These are phyloP conservation scores for Hemistola chrysoprasaria DNA, from an alignment of 2,888 invertebrate genomes.

Conservation along the genomic window DNA sequence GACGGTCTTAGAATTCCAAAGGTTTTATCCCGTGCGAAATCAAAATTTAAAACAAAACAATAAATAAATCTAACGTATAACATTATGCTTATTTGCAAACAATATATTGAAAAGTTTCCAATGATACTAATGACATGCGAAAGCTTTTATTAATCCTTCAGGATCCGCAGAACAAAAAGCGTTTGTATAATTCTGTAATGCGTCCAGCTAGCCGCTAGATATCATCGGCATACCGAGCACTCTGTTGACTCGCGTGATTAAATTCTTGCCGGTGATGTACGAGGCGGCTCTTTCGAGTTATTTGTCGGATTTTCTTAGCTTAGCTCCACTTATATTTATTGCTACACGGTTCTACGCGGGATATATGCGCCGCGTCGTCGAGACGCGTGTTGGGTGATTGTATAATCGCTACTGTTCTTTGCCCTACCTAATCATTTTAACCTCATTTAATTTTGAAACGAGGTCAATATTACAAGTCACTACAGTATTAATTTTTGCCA, in stretches of 20 bases:
- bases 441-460: slow-evolving; percentile 15
- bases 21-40: too few species aligned
- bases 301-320: slow-evolving; percentile 48
- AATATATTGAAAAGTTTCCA: too few species aligned
- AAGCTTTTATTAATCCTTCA: too few species aligned
- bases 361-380: slow-evolving; percentile 19
- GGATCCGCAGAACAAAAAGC: slow-evolving; percentile 6
- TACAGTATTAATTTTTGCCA: background rate
- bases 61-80: slow-evolving; percentile 1
- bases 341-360: slow-evolving; percentile 27
- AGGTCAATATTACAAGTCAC: background rate
- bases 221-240: slow-evolving; percentile 69
- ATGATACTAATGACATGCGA: too few species aligned
- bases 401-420: slow-evolving; percentile 13
- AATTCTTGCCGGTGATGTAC: slow-evolving; percentile 67
- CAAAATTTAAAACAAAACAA: too few species aligned
- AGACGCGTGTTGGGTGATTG: slow-evolving; percentile 21
- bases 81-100: too few species aligned
- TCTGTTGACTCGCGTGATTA: slow-evolving; percentile 71
- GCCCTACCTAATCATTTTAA: too few species aligned
- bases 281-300: slow-evolving; percentile 48
- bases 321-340: slow-evolving; percentile 35
- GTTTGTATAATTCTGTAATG: slow-evolving; percentile 13
- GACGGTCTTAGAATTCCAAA: too few species aligned
- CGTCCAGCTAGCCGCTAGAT: slow-evolving; percentile 46